Base-by-base conservation (phyloP, 92 coral and sea anemone species). In the Umimayanthus kanabou region DNA sequence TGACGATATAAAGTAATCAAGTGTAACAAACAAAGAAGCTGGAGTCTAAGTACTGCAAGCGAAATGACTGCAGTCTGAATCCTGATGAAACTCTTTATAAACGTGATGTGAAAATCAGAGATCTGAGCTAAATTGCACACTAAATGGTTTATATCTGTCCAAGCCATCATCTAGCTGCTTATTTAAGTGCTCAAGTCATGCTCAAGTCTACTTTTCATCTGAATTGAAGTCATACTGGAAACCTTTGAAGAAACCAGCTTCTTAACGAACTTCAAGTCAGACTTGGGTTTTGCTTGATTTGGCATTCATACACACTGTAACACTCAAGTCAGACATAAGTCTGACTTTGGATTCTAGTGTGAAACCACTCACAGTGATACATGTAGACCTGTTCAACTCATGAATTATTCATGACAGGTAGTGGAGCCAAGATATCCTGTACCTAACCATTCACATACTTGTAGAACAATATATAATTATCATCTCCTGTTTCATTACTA, bases 151-250 rank as follows among this genome's bases (percentile, higher is more conserved):
- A 74, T 80, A 80, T 80, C 85, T 80, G 55, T 80, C 85, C 61
- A 80, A 61, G 50, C 85, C 61, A 55, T 80, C 85, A 80, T 80
- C 73, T 80, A 80, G 85, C 61, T 80, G 79, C 6, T 75, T 75
- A 75, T 75, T 75, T 75, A 39, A 75, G 6, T 55, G 39, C 79
- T 75, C 79, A 39, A 75, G 79, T 75, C 79, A 75, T 39, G 79
- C 79, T 75, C 53, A 75, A 39, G 79, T 39, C 79, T 75, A 39
- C 79, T 75, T 75, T 75, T 75, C 79, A 37, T 75, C 79, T 75
- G 79, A 75, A 55, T 75, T 75, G 55, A 75, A 75, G 79, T 75
- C 79, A 75, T 55, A 75, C 79, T 53, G 55, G 13, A 75, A 75
- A 75, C 50, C 79, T 74, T 74, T 74, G 79, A 75, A 75, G 55